phyloP scores from a whole-genome alignment of 2,113 vertebrate genomes.

The Neolamprologus variostigma region DNA sequence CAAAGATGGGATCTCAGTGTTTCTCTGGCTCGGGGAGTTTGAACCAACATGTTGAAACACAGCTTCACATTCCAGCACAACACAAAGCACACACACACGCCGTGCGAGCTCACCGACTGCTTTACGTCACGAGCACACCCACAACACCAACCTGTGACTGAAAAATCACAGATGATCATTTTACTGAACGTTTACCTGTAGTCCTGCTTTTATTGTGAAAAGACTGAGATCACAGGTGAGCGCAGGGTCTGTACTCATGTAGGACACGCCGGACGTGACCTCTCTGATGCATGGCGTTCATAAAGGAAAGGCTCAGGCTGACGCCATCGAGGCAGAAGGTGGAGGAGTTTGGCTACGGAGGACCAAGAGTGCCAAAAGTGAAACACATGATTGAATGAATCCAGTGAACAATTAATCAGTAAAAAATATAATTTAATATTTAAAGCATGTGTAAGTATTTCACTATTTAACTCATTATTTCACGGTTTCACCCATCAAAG shows the following conservation, averaged over 20 bases:
- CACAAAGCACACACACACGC: not conserved
- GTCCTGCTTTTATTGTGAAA: not conserved
- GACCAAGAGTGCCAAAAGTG: not conserved
- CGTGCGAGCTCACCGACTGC: not conserved
- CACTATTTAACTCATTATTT: not conserved
- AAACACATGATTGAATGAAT: not conserved
- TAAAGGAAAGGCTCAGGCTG: not conserved
- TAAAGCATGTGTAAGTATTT: not conserved
- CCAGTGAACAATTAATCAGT: not conserved
- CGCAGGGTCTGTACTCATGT: not conserved
- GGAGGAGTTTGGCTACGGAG: accelerated
- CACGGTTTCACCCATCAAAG: not conserved
- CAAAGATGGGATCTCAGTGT: not conserved
- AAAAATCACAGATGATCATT: not conserved
- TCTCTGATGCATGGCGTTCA: not conserved
- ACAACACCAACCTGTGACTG: too few species aligned
- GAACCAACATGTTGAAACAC: constrained; percentile 45
- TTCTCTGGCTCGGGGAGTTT: not conserved
- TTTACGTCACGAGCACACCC: not conserved
- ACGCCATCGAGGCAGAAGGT: not conserved
- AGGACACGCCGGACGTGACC: not conserved
- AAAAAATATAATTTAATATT: not conserved
- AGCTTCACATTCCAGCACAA: constrained; percentile 36
- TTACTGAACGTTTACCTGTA: not conserved
- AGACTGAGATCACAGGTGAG: not conserved